Evolutionary conservation across 1,140 invertebrate genomes (phyloP).

Genomic region (Myzus persicae): DNA sequence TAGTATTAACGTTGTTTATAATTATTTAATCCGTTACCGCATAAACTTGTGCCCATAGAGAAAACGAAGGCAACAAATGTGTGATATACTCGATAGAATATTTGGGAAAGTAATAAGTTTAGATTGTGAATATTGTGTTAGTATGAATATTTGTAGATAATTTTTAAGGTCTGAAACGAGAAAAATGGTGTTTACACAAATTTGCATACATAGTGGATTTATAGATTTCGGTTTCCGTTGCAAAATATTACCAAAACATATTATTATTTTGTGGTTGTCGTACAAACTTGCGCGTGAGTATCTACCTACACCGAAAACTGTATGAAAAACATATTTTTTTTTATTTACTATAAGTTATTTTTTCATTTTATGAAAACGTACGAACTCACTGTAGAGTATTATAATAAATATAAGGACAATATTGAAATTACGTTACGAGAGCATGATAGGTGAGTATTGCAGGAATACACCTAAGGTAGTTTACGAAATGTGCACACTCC

Average conservation of each 20-base stretch:
- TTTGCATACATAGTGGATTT: slow-evolving; percentile 21
- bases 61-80: background rate
- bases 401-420: background rate
- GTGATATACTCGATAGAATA: background rate
- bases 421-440: background rate
- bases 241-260: background rate
- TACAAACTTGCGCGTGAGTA: background rate
- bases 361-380: background rate
- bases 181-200: background rate
- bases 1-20: background rate
- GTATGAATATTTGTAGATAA: background rate
- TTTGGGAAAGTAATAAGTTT: background rate
- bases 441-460: background rate
- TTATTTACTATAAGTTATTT: background rate
- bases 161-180: background rate
- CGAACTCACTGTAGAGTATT: background rate
- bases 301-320: background rate
- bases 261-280: background rate
- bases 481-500: background rate
- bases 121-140: background rate
- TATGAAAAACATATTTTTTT: background rate
- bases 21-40: background rate
- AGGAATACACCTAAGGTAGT: background rate
- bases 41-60: background rate
- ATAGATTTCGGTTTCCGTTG: background rate